Percentiles rank a stretch among this genome's conserved stretches.
phyloP scores from a whole-genome alignment of 2,113 vertebrate genomes.

The Fulica atra region DNA sequence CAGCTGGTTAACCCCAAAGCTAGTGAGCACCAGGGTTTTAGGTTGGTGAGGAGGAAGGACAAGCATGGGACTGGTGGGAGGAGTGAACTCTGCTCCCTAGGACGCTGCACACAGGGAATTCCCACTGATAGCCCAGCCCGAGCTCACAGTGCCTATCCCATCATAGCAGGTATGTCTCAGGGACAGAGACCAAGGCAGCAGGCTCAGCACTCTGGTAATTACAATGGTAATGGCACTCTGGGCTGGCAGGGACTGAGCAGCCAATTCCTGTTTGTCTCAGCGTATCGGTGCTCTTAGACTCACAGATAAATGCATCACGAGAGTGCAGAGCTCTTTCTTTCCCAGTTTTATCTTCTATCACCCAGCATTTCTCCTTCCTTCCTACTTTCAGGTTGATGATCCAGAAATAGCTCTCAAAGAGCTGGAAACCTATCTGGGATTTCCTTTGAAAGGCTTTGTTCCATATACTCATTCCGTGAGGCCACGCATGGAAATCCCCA shows the following conservation, averaged over 20 bases:
- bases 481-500: slow-evolving; percentile 69
- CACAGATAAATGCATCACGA: not conserved
- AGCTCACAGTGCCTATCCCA: not conserved
- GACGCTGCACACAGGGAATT: not conserved
- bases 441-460: slow-evolving; percentile 64
- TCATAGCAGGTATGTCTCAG: not conserved
- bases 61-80: not conserved
- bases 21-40: not conserved
- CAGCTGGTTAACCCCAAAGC: not conserved
- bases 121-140: not conserved
- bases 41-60: not conserved
- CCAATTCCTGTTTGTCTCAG: not conserved
- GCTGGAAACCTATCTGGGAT: slow-evolving; percentile 75
- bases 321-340: not conserved
- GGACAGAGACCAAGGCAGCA: not conserved
- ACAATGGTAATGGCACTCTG: not conserved
- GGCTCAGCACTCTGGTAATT: too few species aligned
- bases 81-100: not conserved
- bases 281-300: not conserved
- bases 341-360: not conserved
- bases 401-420: slow-evolving; percentile 74
- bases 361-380: not conserved
- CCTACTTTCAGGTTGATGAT: slow-evolving; percentile 72
- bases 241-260: not conserved
- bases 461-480: slow-evolving; percentile 66